These are phyloP conservation scores for Apus apus DNA, from an alignment of 2,113 vertebrate species.

Conservation along the genomic window DNA sequence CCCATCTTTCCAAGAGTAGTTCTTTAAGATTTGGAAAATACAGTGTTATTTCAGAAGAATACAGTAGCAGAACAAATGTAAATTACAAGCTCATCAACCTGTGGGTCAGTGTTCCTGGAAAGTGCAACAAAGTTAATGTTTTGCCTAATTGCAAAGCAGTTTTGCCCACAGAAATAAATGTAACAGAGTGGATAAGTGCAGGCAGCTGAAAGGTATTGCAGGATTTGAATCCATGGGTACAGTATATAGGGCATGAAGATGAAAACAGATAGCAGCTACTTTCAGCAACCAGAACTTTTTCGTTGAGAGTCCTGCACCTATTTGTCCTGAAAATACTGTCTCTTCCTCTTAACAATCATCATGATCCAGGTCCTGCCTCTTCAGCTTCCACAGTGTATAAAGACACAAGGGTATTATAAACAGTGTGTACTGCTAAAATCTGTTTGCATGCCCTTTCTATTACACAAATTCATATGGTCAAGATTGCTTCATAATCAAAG, in stretches of 20 bases:
- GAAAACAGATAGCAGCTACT: background rate
- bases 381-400: background rate
- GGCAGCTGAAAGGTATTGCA: background rate
- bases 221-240: rapidly evolving
- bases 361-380: background rate
- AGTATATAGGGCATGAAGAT: background rate
- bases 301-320: too few relatives aligned
- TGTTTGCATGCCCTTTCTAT: background rate
- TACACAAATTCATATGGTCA: background rate
- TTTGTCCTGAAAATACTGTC: too few relatives aligned
- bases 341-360: background rate
- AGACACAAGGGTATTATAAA: rapidly evolving
- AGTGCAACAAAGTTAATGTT: background rate
- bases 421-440: background rate
- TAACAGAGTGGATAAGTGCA: background rate
- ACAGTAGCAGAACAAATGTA: background rate
- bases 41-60: background rate
- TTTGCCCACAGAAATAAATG: background rate
- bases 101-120: background rate
- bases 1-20: background rate
- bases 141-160: too few relatives aligned
- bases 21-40: background rate
- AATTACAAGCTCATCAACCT: background rate
- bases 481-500: background rate
- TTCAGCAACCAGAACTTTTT: too few relatives aligned